phyloP scores from a whole-genome alignment of 2,113 vertebrate species.

The Garra rufa region DNA sequence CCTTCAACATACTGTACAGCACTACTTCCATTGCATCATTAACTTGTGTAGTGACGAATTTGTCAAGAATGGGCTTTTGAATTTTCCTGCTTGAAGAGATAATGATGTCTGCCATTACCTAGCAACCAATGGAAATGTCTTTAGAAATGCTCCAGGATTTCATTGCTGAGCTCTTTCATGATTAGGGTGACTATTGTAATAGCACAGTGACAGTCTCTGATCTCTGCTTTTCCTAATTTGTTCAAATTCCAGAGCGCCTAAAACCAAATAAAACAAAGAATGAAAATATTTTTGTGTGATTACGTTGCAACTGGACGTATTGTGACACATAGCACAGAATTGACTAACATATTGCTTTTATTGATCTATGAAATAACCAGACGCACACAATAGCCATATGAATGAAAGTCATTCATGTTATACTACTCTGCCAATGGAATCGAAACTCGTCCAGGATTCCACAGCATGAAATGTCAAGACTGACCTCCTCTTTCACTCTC shows the following conservation, averaged over 20 bases:
- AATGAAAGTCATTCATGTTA: background rate
- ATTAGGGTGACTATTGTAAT: slow-evolving; percentile 32
- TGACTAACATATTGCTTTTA: background rate
- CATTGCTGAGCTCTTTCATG: slow-evolving; percentile 40
- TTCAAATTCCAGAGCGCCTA: slow-evolving; percentile 63
- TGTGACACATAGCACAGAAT: background rate
- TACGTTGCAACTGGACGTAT: too few species aligned
- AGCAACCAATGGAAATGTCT: background rate
- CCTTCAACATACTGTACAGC: background rate
- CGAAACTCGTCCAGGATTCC: background rate
- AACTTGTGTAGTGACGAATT: background rate
- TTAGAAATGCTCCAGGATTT: background rate
- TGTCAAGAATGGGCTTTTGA: background rate
- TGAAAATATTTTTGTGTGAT: slow-evolving; percentile 27
- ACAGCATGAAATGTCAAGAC: background rate
- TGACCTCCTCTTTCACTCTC: background rate
- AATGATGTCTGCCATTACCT: background rate
- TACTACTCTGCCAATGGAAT: background rate
- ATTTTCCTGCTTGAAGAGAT: background rate
- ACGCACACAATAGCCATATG: background rate
- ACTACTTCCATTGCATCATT: background rate
- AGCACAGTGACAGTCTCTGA: slow-evolving; percentile 43
- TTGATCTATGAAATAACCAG: background rate
- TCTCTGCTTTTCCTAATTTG: slow-evolving; percentile 51
- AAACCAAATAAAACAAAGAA: slow-evolving; percentile 78